Evolutionary conservation across 1,140 invertebrate genomes (phyloP).

Genomic region (Panonychus citri): DNA sequence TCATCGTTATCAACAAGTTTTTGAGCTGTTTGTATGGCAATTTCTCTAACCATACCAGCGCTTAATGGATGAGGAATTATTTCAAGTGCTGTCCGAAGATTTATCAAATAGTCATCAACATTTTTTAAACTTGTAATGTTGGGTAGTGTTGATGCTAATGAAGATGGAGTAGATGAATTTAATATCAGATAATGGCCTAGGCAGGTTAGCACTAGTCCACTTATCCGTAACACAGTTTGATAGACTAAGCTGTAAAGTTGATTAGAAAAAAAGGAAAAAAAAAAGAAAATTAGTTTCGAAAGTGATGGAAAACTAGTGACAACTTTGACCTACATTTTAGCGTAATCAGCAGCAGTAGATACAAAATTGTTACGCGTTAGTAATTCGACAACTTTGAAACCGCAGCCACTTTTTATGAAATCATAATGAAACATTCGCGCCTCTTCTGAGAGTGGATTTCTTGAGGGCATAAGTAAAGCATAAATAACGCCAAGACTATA

Average conservation of each 20-base stretch:
- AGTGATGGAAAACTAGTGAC: background rate
- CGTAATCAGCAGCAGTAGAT: slow-evolving; percentile 49
- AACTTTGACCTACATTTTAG: slow-evolving; percentile 32
- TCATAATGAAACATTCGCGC: slow-evolving; percentile 65
- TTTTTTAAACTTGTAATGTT: slow-evolving; percentile 6
- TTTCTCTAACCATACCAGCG: background rate
- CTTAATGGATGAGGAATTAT: background rate
- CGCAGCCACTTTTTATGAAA: slow-evolving; percentile 63
- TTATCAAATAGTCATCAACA: background rate
- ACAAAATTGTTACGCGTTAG: slow-evolving; percentile 67
- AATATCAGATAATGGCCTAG: slow-evolving; percentile 34
- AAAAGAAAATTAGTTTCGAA: background rate
- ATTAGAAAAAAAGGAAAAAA: background rate
- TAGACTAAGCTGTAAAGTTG: slow-evolving; percentile 42
- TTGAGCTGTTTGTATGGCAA: background rate
- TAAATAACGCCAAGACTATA: slow-evolving; percentile 48
- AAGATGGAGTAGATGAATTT: slow-evolving; percentile 18
- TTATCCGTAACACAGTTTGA: slow-evolving; percentile 60
- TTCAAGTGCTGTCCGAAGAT: background rate
- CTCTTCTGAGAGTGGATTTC: slow-evolving; percentile 53
- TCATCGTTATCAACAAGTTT: background rate
- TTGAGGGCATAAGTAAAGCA: slow-evolving; percentile 68
- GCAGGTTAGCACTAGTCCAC: slow-evolving; percentile 57
- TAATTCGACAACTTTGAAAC: slow-evolving; percentile 53
- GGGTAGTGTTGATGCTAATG: slow-evolving; percentile 5